Evolutionary conservation across 2,113 vertebrate species (phyloP).

Genomic region (Pelusios castaneus): DNA sequence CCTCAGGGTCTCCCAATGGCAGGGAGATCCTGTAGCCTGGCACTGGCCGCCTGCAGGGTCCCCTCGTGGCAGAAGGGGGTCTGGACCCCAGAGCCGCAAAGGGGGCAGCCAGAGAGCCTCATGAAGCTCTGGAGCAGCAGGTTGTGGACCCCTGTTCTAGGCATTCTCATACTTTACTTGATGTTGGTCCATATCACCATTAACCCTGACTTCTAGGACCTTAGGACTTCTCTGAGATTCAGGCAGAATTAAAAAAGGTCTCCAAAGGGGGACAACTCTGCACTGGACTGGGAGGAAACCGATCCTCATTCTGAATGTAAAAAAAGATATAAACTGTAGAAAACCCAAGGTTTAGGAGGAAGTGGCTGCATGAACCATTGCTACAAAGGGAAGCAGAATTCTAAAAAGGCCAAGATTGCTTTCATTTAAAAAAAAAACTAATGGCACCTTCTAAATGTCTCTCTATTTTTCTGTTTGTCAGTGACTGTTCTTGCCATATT

Average conservation of each 20-base stretch:
- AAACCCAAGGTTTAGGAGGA: neutral
- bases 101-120: no score
- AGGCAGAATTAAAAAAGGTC: neutral
- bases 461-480: slow-evolving; percentile 74
- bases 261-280: neutral
- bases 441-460: slow-evolving; percentile 35
- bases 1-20: no score
- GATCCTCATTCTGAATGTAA: neutral
- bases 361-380: neutral
- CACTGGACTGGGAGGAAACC: neutral
- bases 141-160: no score
- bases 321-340: neutral
- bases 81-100: no score
- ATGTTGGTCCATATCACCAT: neutral
- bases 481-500: slow-evolving; percentile 99
- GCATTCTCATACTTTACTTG: neutral
- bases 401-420: neutral
- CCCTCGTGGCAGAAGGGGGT: no score
- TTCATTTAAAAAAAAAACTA: neutral
- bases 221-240: neutral
- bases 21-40: no score
- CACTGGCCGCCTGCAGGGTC: no score
- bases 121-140: no score
- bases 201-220: neutral
- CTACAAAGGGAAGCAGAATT: slow-evolving; percentile 17